Percentiles rank a stretch among this genome's conserved stretches.
Evolutionary conservation across 2,113 vertebrate genomes (phyloP).

Genomic region (Oreochromis aureus): DNA sequence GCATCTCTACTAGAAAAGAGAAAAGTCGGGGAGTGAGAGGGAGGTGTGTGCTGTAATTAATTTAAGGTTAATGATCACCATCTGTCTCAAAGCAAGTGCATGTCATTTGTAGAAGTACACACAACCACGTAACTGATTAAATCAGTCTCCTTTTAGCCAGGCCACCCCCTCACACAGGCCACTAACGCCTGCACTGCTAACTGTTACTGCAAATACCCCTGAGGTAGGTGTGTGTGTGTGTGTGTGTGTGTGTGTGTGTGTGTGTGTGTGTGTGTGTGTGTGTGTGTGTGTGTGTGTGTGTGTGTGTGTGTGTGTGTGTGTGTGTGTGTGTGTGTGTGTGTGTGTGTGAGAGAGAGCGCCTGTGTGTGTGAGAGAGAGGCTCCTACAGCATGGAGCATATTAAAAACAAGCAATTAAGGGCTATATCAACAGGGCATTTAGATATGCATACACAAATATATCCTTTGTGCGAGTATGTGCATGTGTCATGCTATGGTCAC

Average conservation of each 20-base stretch:
- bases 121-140: background rate
- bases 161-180: background rate
- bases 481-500: background rate
- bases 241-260: too few species aligned
- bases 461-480: background rate
- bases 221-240: background rate
- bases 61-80: constrained; percentile 15
- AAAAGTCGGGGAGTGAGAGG: background rate
- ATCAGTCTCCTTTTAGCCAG: background rate
- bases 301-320: too few species aligned
- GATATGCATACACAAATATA: background rate
- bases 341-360: too few species aligned
- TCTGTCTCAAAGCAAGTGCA: constrained; percentile 10
- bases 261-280: too few species aligned
- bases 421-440: background rate
- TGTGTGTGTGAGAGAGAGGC: too few species aligned
- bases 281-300: too few species aligned
- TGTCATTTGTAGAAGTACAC: background rate
- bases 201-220: background rate
- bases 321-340: too few species aligned
- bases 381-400: background rate
- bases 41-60: background rate
- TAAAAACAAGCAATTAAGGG: background rate
- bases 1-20: background rate
- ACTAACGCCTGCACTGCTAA: background rate